These are phyloP conservation scores for Papilio machaon DNA, from an alignment of 1,140 invertebrate species.

Conservation along the genomic window DNA sequence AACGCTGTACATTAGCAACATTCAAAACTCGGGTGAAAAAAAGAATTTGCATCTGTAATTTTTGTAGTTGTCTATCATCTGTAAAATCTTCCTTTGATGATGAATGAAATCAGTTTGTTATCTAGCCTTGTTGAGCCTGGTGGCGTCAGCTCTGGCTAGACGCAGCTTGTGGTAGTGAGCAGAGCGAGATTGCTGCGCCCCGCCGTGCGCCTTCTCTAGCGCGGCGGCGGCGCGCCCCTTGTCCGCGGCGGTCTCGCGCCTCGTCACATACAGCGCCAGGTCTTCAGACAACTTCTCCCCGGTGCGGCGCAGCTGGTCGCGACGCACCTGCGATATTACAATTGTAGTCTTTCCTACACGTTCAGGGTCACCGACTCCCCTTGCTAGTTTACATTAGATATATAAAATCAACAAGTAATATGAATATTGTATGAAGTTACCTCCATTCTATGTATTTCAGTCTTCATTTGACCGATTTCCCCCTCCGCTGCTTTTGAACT, in stretches of 20 bases:
- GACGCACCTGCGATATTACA: conserved; percentile 77
- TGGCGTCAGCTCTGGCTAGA: conserved; percentile 66
- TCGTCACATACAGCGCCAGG: conserved; percentile 88
- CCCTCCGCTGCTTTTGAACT: conserved; percentile 85
- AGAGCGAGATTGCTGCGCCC: conserved; percentile 63
- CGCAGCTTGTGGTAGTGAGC: conserved; percentile 71
- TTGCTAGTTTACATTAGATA: not conserved
- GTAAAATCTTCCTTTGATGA: too few species aligned
- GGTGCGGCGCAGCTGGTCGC: conserved; percentile 86
- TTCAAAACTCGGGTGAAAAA: too few species aligned
- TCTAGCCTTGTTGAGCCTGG: conserved; percentile 69
- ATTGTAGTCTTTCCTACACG: too few species aligned
- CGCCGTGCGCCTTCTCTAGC: conserved; percentile 63
- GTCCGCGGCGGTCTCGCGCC: conserved; percentile 83
- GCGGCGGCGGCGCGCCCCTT: conserved; percentile 68
- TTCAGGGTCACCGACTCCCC: too few species aligned
- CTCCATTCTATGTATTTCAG: conserved; percentile 92
- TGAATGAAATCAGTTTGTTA: not conserved
- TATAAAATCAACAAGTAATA: not conserved
- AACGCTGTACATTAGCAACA: not conserved
- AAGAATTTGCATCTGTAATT: too few species aligned
- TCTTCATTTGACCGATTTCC: conserved; percentile 88
- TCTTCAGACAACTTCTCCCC: conserved; percentile 90
- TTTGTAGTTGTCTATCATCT: too few species aligned
- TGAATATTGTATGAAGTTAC: conserved; percentile 42